These are phyloP conservation scores for Alectura lathami DNA, from an alignment of 2,113 vertebrate genomes.

Conservation along the genomic window DNA sequence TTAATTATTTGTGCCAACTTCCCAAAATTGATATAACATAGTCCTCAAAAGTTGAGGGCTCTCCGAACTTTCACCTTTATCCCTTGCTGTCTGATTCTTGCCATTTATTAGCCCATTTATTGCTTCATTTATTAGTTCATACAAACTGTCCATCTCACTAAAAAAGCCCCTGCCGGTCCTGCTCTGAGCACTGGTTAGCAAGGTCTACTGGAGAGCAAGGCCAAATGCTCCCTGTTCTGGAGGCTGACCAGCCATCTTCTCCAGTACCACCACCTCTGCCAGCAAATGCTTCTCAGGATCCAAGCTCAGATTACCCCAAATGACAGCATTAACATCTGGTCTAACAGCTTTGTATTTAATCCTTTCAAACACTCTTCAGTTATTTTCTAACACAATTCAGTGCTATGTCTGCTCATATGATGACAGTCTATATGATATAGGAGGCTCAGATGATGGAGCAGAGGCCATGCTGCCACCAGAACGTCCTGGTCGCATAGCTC, in stretches of 20 bases:
- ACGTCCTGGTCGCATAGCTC: neutral
- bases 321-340: neutral
- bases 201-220: neutral
- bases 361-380: neutral
- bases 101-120: neutral
- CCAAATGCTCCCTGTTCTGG: neutral
- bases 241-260: neutral
- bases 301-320: neutral
- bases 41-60: neutral
- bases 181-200: neutral
- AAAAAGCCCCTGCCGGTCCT: neutral
- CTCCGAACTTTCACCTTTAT: neutral
- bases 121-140: no score
- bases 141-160: neutral
- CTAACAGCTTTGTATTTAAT: constrained; percentile 2
- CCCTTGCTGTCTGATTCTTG: neutral
- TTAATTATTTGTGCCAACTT: neutral
- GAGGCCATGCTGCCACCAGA: neutral
- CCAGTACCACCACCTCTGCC: neutral
- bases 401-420: neutral
- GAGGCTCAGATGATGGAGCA: neutral
- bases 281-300: neutral
- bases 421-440: neutral
- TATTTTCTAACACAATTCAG: neutral
- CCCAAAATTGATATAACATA: neutral